Evolutionary conservation across 2,888 invertebrate species (phyloP), one percentile per base, ranked within the genome.

Genomic region (Rotaria macrura): DNA sequence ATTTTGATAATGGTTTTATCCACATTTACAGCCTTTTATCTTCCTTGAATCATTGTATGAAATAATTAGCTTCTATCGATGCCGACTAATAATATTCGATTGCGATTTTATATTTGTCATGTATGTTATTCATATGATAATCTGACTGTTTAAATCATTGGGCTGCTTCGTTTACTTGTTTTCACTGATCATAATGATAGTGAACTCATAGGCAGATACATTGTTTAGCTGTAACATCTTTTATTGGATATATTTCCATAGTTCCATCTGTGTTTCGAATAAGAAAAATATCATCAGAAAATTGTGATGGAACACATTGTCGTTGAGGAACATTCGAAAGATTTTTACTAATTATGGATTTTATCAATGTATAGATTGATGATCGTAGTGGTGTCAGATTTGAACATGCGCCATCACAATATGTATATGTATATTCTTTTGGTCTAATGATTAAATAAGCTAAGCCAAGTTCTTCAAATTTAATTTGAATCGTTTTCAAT

Each of bases 381-480:
- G 34, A 34, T 65, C 38, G 65, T 17, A 23, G 52, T 23, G 34
- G 17, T 17, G 23, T 14, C 7, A 38, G 10, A 43, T 25, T 5
- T 12, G 43, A 25, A n/a, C 79, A 79, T 43, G 79, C 43, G n/a
- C 79, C 79, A 79, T 79, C 40, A 43, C 79, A 79, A 79, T 79
- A 79, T 9, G 40, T 43, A n/a, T 43, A 79, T 79, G 79, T 43
- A 43, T 79, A 79, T 43, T 79, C 79, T 79, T 79, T 79, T 25
- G 79, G 79, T 43, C 43, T n/a, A 43, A 79, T 79, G n/a, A 79
- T 79, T 79, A 79, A 43, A 79, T 79, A n/a, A 43, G 79, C 79
- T 43, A 79, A 43, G n/a, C 43, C 25, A 14, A 79, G 40, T 38
- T 79, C 79, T 79, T 79, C 79, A 43, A 79, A 79, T 43, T 43